Evolutionary conservation across 1,140 invertebrate species (phyloP), one percentile per base, ranked within the genome.

Genomic region (Microplitis mediator): DNA sequence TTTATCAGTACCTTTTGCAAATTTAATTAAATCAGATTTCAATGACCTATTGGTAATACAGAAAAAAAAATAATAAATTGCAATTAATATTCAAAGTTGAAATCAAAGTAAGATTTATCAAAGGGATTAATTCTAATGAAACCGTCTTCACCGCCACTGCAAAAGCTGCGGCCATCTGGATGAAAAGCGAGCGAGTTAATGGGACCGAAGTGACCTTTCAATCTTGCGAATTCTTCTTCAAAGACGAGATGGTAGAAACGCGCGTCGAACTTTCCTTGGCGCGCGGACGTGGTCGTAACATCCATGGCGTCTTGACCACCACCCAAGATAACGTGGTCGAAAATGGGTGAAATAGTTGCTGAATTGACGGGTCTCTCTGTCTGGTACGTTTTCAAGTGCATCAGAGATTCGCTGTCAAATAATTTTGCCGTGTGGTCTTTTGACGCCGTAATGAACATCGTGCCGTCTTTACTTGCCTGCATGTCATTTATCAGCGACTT

Each of bases 131-230:
- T 92, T 81, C 98, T 89, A 34, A 99, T 93, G 87, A 97, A 99
- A 91, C 98, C 98, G 86, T 99, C 98, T 90, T 99, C 98, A 82
- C 97, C 98, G 52, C 98, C 98, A 75, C 95, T 98, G 66, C 95
- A 94, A 84, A 98, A 98, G 84, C 96, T 96, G 82, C 95, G 96
- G 52, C 98, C 98, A 90, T 98, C 96, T 11, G 98, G 98, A 90
- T 99, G 97, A 88, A 99, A 99, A 60, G 95, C 95, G 65, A 99
- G 90, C 85, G 95, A 97, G 90, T 99, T 99, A 79, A 99, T 99
- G 1, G 98, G 98, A 79, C 98, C 98, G 84, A 99, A 99, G 89
- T 99, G 98, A 64, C 98, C 98, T 86, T 99, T 99, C 0, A 99
- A 93, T 68, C 97, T 89, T 0, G 94, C 98, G 88, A 99, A 99